These are phyloP conservation scores for Chelon labrosus DNA, from an alignment of 2,797 vertebrate genomes.

Conservation along the genomic window DNA sequence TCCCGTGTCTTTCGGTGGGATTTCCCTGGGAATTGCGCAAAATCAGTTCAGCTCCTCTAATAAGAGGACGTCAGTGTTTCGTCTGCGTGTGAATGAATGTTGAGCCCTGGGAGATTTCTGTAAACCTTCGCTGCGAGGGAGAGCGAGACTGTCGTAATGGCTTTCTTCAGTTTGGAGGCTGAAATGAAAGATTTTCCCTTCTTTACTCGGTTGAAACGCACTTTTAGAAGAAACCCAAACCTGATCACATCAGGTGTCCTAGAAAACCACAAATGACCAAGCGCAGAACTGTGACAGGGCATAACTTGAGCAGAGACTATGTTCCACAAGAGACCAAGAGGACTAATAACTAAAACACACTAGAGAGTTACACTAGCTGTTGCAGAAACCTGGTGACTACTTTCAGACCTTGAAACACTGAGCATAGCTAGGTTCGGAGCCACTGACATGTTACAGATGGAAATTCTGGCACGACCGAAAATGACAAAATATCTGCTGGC, in stretches of 20 bases:
- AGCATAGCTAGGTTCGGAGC: slow-evolving; percentile 2
- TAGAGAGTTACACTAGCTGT: slow-evolving; percentile 6
- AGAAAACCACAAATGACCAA: background rate
- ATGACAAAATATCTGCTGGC: background rate
- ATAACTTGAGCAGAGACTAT: slow-evolving; percentile 7
- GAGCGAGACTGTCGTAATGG: background rate
- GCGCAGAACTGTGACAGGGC: background rate
- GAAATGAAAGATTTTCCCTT: background rate
- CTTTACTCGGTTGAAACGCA: background rate
- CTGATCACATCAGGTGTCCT: background rate
- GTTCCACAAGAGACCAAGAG: slow-evolving; percentile 10
- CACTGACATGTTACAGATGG: background rate
- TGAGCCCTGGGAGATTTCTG: slow-evolving; percentile 23
- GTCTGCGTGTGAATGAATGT: slow-evolving; percentile 14
- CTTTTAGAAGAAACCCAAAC: slow-evolving; percentile 1
- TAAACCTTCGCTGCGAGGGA: background rate
- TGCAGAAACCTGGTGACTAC: background rate
- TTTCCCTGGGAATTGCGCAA: slow-evolving; percentile 27
- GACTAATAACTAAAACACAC: background rate
- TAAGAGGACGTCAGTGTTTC: slow-evolving; percentile 16
- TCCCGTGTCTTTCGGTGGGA: slow-evolving; percentile 23
- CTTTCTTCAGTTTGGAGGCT: background rate
- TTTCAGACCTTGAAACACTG: slow-evolving; percentile 9
- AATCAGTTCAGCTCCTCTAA: slow-evolving; percentile 36
- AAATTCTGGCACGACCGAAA: background rate